These are phyloP conservation scores for Indicator maculatus DNA, from an alignment of 2,113 vertebrate species.

Conservation along the genomic window DNA sequence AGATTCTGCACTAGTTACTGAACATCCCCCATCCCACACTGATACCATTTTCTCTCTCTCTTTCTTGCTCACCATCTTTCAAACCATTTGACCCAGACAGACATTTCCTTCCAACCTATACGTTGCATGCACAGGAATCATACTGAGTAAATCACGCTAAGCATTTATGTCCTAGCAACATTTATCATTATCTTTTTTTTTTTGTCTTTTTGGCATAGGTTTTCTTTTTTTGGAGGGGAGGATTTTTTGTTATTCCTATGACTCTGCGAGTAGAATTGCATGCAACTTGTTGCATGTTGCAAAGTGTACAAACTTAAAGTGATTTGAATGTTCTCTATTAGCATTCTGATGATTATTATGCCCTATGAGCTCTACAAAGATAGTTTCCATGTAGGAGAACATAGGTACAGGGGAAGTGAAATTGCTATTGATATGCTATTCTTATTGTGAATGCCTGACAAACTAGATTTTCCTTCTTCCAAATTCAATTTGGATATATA, in stretches of 20 bases:
- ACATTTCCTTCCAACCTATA: background rate
- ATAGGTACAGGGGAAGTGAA: background rate
- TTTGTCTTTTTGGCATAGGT: background rate
- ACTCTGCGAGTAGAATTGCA: background rate
- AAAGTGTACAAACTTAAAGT: background rate
- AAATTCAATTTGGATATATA: background rate
- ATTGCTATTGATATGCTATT: background rate
- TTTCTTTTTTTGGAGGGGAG: background rate
- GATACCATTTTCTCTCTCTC: background rate
- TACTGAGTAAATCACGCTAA: background rate
- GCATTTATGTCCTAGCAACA: background rate
- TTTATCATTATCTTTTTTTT: background rate
- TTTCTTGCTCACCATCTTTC: background rate
- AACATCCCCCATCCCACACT: background rate
- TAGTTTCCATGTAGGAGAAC: background rate
- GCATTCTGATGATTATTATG: background rate
- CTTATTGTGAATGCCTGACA: background rate
- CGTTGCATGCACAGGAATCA: background rate
- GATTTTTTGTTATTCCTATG: background rate
- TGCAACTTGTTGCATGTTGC: background rate
- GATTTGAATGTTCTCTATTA: background rate
- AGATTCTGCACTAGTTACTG: background rate
- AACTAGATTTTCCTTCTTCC: background rate
- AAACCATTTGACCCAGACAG: background rate
- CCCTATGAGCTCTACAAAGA: background rate